phyloP scores from a whole-genome alignment of 2,113 vertebrate genomes.

The Albula goreensis region DNA sequence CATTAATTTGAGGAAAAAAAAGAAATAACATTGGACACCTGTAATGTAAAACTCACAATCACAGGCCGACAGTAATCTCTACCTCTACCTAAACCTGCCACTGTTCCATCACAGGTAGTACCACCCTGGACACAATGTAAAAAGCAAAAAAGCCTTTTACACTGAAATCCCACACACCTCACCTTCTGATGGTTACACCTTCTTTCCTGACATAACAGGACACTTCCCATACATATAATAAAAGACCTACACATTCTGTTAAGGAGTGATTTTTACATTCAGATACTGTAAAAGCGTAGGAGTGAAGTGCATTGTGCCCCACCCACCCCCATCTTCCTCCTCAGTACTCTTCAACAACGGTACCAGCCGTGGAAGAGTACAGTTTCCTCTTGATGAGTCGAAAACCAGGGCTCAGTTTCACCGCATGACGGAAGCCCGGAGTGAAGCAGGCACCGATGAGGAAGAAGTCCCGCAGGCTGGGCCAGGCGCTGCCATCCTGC shows the following conservation, averaged over 20 bases:
- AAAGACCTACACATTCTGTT: slow-evolving; percentile 41
- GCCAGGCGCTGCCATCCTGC: slow-evolving; percentile 78
- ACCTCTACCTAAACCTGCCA: not conserved
- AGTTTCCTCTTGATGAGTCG: slow-evolving; percentile 82
- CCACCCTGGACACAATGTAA: not conserved
- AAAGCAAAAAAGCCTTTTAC: slow-evolving; percentile 25
- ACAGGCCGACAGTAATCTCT: slow-evolving; percentile 14
- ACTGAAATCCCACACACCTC: not conserved
- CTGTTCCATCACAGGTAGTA: slow-evolving; percentile 14
- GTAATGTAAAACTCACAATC: not conserved
- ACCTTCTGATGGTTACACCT: not conserved
- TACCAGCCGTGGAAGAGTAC: slow-evolving; percentile 77
- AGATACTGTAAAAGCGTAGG: slow-evolving; percentile 39
- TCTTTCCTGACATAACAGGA: not conserved
- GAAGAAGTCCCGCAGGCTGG: slow-evolving; percentile 77
- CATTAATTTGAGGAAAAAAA: not conserved
- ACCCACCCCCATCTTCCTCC: slow-evolving; percentile 3
- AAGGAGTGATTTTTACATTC: slow-evolving; percentile 50
- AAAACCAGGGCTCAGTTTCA: slow-evolving; percentile 83
- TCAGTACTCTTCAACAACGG: slow-evolving; percentile 80
- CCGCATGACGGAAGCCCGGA: slow-evolving; percentile 62
- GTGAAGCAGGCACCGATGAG: slow-evolving; percentile 76
- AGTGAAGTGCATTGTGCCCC: slow-evolving; percentile 56
- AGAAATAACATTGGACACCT: not conserved
- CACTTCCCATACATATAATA: slow-evolving; percentile 48